Percentiles rank a stretch among this genome's conserved stretches.
Conservation (phyloP, 1,140 invertebrate species). For the Bombus pascuorum region DNA sequence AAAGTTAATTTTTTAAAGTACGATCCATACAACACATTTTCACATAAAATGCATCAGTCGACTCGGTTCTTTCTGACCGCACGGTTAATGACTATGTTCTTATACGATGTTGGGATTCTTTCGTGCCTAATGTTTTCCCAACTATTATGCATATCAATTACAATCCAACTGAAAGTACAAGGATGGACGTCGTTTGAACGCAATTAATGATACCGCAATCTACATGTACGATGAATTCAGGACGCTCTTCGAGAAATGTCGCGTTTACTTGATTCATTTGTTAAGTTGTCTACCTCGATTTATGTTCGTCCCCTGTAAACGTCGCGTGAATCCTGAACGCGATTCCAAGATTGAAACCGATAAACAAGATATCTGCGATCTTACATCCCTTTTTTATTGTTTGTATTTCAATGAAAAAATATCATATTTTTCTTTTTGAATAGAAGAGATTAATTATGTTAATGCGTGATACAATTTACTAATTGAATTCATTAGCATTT, state of each 20-base stretch:
- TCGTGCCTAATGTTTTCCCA: not conserved
- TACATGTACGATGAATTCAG: constrained; percentile 15
- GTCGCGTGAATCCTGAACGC: constrained; percentile 17
- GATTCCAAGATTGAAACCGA: not conserved
- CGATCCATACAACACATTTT: no score
- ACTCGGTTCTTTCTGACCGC: not conserved
- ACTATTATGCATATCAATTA: constrained; percentile 17
- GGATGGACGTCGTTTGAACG: constrained; percentile 16
- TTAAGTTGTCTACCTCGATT: constrained; percentile 42
- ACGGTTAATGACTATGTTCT: not conserved
- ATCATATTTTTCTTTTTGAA: not conserved
- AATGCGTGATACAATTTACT: not conserved
- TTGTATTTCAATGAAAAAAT: no score
- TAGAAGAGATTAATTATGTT: not conserved
- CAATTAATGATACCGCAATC: constrained; percentile 45
- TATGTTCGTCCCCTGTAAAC: constrained; percentile 23
- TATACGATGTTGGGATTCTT: constrained; percentile 2
- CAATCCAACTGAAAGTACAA: constrained; percentile 20
- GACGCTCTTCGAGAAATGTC: constrained; percentile 23
- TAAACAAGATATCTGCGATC: not conserved
- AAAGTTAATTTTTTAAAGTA: not conserved
- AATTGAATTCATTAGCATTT: not conserved
- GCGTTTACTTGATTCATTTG: constrained; percentile 47
- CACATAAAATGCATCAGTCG: not conserved
- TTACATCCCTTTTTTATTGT: no score